Percentiles rank a stretch among this genome's conserved stretches.
Evolutionary conservation across 2,888 invertebrate species (phyloP).

Genomic region (Trichopria drosophilae): DNA sequence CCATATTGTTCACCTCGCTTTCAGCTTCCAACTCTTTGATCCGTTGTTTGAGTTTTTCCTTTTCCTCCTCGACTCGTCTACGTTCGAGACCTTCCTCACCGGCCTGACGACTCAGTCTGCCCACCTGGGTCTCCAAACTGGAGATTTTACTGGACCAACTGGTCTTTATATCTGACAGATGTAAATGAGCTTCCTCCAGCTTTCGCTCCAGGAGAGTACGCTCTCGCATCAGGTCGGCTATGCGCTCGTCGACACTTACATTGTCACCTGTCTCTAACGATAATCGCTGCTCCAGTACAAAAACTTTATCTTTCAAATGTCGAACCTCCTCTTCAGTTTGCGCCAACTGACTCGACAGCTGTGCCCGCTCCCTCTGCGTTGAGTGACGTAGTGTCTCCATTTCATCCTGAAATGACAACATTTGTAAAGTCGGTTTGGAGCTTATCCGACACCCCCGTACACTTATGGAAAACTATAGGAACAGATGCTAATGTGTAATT

Average conservation of each 20-base stretch:
- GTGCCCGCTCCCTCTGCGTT: constrained; percentile 72
- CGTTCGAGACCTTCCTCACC: constrained; percentile 83
- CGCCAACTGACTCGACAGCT: constrained; percentile 71
- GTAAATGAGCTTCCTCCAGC: constrained; percentile 82
- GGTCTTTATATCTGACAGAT: constrained; percentile 85
- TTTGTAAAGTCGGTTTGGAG: no score
- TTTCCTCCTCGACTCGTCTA: constrained; percentile 71
- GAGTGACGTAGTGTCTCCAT: constrained; percentile 75
- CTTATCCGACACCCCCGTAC: no score
- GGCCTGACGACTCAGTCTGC: constrained; percentile 78
- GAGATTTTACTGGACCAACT: constrained; percentile 91
- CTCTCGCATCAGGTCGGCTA: constrained; percentile 65
- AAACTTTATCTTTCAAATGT: constrained; percentile 69
- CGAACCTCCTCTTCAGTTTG: constrained; percentile 75
- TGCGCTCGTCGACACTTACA: constrained; percentile 61
- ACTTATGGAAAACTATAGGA: no score
- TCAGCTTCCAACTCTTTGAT: constrained; percentile 68
- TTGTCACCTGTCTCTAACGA: constrained; percentile 58
- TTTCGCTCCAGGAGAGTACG: constrained; percentile 73
- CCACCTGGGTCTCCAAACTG: constrained; percentile 85
- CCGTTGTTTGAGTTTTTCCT: constrained; percentile 68
- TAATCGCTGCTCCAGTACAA: constrained; percentile 58
- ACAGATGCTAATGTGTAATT: no score
- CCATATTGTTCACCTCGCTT: constrained; percentile 68
- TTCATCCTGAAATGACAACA: no score